Evolutionary conservation across 2,888 invertebrate species (phyloP), one percentile per base, ranked within the genome.

Genomic region (Phrixothrix hirtus): DNA sequence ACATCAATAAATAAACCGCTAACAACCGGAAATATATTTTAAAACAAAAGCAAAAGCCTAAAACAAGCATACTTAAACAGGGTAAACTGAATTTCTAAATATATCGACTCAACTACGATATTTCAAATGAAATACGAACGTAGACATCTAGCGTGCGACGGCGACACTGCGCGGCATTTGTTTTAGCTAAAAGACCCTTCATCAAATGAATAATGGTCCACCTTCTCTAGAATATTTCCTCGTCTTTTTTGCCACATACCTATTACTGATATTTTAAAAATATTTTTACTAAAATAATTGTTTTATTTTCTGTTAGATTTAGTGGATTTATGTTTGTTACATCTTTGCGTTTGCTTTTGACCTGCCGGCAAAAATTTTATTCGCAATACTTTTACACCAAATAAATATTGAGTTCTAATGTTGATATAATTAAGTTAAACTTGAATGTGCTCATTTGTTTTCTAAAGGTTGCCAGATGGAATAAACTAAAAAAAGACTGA

Each of bases 121-220:
- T 56, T 56, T 56, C 56, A 56, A 50, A 52, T 48, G 51, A 48
- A 55, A 56, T 52, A 44, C 35, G 51, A 56, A 48, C 52, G 41
- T 26, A 42, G 32, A 42, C 46, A 46, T 50, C 46, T 49, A 55
- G 44, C 50, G 50, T 61, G 64, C 66, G 63, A 64, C 61, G 61
- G 63, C 58, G 66, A 64, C 65, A 62, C 58, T 55, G 46, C 36
- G 61, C 64, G 65, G 65, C 61, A 62, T 65, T 65, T 61, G 66
- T 62, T 62, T 63, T 53, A 52, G 58, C 58, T 57, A 63, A 65
- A 65, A 61, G 62, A 62, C 62, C 62, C 62, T 58, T 61, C 64
- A 63, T 59, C 62, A 58, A 61, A 66, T 67, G 66, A 68, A 56
- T 68, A 67, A 68, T 67, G 66, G 61, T 41, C 47, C 50, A 39